phyloP scores from a whole-genome alignment of 92 coral and sea anemone genomes.

The Micromussa lordhowensis region DNA sequence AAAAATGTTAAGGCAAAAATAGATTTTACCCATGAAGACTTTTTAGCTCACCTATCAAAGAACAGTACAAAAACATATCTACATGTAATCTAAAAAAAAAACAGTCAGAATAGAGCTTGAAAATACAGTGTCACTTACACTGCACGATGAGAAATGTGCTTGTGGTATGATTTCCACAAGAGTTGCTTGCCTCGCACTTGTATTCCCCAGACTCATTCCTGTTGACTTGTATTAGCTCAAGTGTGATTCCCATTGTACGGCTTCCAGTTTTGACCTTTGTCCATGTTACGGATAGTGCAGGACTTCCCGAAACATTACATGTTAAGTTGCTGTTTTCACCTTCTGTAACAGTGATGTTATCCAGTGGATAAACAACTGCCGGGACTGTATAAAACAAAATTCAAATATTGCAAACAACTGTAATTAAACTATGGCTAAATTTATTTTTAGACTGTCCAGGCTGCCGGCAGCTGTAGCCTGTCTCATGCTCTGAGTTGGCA shows the following conservation, averaged over 20 bases:
- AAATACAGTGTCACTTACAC: conserved; percentile 56
- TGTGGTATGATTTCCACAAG: conserved; percentile 38
- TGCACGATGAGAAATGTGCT: conserved; percentile 36
- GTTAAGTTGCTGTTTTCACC: conserved; percentile 19
- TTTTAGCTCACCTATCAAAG: too few relatives aligned
- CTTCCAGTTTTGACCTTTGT: not conserved
- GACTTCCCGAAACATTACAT: conserved; percentile 55
- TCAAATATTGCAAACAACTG: not conserved
- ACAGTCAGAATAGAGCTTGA: not conserved
- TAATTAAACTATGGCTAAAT: not conserved
- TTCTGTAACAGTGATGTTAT: conserved; percentile 35
- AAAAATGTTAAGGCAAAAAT: too few relatives aligned
- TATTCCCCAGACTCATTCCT: conserved; percentile 53
- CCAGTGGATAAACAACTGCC: not conserved
- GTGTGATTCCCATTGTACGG: not conserved
- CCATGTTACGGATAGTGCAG: conserved; percentile 15
- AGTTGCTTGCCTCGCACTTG: conserved; percentile 57
- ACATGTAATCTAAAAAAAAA: not conserved
- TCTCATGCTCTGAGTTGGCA: too few relatives aligned
- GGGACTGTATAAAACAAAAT: conserved; percentile 30
- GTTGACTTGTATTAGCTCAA: conserved; percentile 8
- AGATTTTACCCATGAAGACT: too few relatives aligned
- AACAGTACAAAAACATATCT: not conserved
- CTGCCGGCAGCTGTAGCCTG: too few relatives aligned
- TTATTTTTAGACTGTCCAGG: not conserved